Conservation (phyloP, 2,797 vertebrate species). For the Eulemur mongoz region DNA sequence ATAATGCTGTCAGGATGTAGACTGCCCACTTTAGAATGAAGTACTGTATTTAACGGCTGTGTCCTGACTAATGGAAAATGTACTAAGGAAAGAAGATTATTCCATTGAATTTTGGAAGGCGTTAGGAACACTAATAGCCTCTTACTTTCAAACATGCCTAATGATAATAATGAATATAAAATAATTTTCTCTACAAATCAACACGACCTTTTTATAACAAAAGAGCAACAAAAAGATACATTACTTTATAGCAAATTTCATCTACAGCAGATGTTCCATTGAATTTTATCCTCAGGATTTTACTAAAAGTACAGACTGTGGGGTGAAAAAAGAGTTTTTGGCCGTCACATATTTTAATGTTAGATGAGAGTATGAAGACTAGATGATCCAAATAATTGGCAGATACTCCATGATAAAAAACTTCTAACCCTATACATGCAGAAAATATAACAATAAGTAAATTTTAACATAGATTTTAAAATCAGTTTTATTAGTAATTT, state of each 20-base stretch:
- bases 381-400: neutral
- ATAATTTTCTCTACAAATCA: constrained; percentile 44
- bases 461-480: neutral
- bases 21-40: neutral
- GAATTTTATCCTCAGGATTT: neutral
- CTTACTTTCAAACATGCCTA: constrained; percentile 55
- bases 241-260: neutral
- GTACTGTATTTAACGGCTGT: neutral
- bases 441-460: neutral
- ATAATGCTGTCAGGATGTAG: neutral
- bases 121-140: constrained; percentile 5
- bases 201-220: constrained; percentile 45
- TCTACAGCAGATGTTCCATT: neutral
- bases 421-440: neutral
- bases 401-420: neutral
- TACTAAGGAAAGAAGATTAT: neutral
- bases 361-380: neutral
- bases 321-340: neutral
- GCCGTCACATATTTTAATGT: neutral
- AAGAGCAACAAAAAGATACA: constrained; percentile 3
- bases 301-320: neutral
- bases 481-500: constrained; percentile 27
- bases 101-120: constrained; percentile 6
- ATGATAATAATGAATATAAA: constrained; percentile 61
- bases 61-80: neutral